Percentiles rank a stretch among this genome's conserved stretches.
Evolutionary conservation across 37 sponge, comb jelly and placozoan species (phyloP).

Genomic region (Petrosia ficiformis): DNA sequence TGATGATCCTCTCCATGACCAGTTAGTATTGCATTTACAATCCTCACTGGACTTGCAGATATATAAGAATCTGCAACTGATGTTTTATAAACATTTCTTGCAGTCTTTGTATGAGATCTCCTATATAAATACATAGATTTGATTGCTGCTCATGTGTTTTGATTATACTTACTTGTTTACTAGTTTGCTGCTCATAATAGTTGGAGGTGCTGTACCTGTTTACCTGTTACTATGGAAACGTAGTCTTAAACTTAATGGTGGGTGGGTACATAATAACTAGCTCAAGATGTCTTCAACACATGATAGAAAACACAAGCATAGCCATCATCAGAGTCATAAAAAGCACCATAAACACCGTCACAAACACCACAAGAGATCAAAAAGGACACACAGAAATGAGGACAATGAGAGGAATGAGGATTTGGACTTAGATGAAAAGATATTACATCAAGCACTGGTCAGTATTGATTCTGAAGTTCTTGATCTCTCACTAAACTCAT

Average conservation of each 20-base stretch:
- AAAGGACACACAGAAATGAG: neutral
- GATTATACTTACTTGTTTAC: too few species aligned
- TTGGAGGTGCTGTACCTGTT: too few species aligned
- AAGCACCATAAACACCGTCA: neutral
- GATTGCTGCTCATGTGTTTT: too few species aligned
- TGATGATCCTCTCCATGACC: constrained; percentile 5
- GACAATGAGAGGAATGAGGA: neutral
- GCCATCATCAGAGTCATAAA: neutral
- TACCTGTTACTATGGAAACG: too few species aligned
- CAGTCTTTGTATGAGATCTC: too few species aligned
- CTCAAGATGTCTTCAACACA: neutral
- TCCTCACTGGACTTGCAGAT: constrained; percentile 3
- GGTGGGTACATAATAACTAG: too few species aligned
- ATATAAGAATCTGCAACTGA: too few species aligned
- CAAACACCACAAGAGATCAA: neutral
- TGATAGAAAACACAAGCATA: neutral
- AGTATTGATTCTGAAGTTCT: neutral
- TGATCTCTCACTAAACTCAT: neutral
- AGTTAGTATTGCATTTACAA: constrained; percentile 8
- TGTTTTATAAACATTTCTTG: too few species aligned
- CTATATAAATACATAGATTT: too few species aligned
- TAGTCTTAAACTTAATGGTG: too few species aligned
- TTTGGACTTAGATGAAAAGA: neutral
- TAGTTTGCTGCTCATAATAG: too few species aligned
- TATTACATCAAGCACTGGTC: neutral